Percentiles rank a stretch among this genome's conserved stretches.
Conservation (phyloP, 1,140 invertebrate species). For the Danaus plexippus region DNA sequence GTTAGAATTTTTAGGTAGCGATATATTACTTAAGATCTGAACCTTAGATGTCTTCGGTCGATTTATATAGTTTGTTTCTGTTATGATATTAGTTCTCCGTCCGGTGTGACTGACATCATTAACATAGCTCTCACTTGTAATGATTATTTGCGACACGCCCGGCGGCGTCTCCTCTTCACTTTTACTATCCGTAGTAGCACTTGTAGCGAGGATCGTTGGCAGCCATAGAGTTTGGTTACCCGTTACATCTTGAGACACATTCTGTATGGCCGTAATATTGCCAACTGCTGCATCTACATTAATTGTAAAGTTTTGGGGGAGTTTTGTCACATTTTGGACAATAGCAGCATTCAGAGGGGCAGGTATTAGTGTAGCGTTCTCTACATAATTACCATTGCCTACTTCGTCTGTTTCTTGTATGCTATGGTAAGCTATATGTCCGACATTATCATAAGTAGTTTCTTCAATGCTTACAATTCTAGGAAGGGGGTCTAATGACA, state of each 20-base stretch:
- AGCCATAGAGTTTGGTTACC: conserved; percentile 62
- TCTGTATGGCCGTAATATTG: conserved; percentile 64
- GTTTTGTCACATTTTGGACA: conserved; percentile 65
- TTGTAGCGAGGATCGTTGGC: conserved; percentile 57
- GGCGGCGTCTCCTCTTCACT: conserved; percentile 54
- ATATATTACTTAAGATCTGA: conserved; percentile 65
- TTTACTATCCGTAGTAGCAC: conserved; percentile 47
- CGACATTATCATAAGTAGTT: conserved; percentile 46
- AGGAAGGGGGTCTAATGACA: conserved; percentile 55
- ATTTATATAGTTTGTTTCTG: conserved; percentile 52
- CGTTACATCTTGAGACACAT: conserved; percentile 63
- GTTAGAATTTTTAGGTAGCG: conserved; percentile 56
- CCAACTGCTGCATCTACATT: conserved; percentile 62
- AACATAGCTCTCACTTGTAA: conserved; percentile 63
- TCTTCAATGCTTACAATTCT: conserved; percentile 60
- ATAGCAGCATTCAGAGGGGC: conserved; percentile 58
- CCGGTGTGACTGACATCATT: conserved; percentile 43
- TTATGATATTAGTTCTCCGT: conserved; percentile 55
- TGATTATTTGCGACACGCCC: conserved; percentile 65
- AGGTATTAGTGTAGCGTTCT: conserved; percentile 59
- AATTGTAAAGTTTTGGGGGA: conserved; percentile 65
- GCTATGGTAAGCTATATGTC: conserved; percentile 52
- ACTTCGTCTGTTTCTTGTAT: conserved; percentile 58
- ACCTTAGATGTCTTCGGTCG: conserved; percentile 60
- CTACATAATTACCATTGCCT: conserved; percentile 50